Base-by-base conservation (phyloP, 2,113 vertebrate species). In the Archocentrus centrarchus region DNA sequence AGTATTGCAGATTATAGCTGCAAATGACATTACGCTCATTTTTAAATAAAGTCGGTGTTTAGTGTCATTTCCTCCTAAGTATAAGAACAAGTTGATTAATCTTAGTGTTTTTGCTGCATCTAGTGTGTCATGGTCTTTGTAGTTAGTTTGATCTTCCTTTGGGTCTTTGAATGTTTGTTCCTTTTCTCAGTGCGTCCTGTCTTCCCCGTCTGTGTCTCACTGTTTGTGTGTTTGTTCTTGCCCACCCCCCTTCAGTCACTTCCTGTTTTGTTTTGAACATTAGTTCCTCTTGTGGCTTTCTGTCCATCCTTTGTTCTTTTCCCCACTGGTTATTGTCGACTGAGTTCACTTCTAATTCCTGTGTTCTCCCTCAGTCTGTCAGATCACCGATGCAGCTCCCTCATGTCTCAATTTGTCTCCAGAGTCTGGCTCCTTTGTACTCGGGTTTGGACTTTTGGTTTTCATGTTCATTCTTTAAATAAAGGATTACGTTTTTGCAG, bases 211-310 rank as follows among this genome's bases (percentile, higher is more conserved):
- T 53, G 17, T 53, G 50, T 53, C 50, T 20, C 11, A 50, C 15
- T 50, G 41, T 68, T 18, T 22, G 39, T 68, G 9, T 13, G 41
- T 70, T 70, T 50, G 2, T 27, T 70, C 66, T 30, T 30, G 24
- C 24, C 24, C 24, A n/a, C 24, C 24, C 24, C 24, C 66, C 53
- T 70, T 70, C 66, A 53, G 24, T 73, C 66, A 3, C 44, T 73
- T 73, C 24, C 44, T 53, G 66, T 73, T 73, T 53, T 53, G 53
- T 53, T 53, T 53, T 20, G 24, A 73, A 73, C 44, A 20, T 32
- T 53, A 53, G 30, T 13, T 53, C 66, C 66, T 73, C 44, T 53
- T 73, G 66, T 53, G 66, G 66, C 44, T 73, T 53, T 73, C 44
- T 2, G 24, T 73, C 17, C 66, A 73, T 73, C 66, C 66, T 73